phyloP scores from a whole-genome alignment of 1,140 invertebrate species.

The Lasaia peninsularis region DNA sequence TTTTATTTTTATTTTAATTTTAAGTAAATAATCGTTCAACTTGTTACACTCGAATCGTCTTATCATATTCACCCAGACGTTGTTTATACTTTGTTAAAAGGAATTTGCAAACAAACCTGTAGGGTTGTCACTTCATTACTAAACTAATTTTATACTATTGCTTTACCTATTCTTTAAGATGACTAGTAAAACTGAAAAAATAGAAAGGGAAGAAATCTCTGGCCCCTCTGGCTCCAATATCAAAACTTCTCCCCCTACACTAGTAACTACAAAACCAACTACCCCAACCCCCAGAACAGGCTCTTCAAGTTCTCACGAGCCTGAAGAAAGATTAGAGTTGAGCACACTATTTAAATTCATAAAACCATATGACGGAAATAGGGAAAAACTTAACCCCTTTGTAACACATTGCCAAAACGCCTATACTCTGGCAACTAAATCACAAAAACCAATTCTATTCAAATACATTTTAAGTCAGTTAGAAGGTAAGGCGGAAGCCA shows the following conservation, averaged over 20 bases:
- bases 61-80: too few species aligned
- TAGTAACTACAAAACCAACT: neutral
- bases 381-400: neutral
- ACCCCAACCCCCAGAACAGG: neutral
- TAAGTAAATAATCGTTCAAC: neutral
- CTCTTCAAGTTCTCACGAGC: neutral
- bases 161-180: neutral
- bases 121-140: neutral
- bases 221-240: too few species aligned
- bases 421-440: neutral
- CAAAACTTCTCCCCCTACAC: neutral
- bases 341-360: constrained; percentile 2
- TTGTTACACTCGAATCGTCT: neutral
- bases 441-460: neutral
- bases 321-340: neutral
- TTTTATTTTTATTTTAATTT: neutral
- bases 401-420: neutral
- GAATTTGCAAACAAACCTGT: too few species aligned
- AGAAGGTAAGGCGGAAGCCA: neutral
- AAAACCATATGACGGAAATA: neutral
- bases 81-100: too few species aligned
- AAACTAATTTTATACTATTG: neutral
- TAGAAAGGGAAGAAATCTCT: neutral
- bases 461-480: constrained; percentile 7
- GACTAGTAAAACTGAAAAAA: neutral